Base-by-base conservation (phyloP, 2,888 invertebrate species). In the Napeogenes inachia region DNA sequence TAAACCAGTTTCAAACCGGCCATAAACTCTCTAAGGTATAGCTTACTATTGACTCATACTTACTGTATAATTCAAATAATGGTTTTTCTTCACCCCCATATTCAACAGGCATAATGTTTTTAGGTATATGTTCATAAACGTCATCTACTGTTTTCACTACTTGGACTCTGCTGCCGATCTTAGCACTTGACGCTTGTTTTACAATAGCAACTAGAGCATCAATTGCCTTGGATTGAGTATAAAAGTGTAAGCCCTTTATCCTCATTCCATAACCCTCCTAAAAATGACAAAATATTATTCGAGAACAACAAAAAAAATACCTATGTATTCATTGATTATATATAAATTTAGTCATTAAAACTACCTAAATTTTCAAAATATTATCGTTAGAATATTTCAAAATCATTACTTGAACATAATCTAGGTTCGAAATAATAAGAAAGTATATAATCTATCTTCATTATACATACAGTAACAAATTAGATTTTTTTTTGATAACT, bases 181-280 rank as follows among this genome's bases (percentile, higher is more conserved):
- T 87, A 2, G 75, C 67, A 45, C 75, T 81, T 0, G 85, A 42
- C 0, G 81, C 66, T 61, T 79, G 78, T 62, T 81, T 87, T 0
- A 85, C 32, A 4, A 86, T 47, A 0, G 70, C 61, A 0, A 83
- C 56, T 0, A 85, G 60, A 1, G 72, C 54, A 0, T 82, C 80
- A 0, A 82, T 59, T 45, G 79, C 68, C 65, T 78, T 80, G 0
- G 86, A 85, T 8, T 68, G 33, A 5, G 80, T 73, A 53, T 84
- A 59, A 0, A 85, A 45, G 61, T 84, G 78, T 5, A 87, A 74
- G 0, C 75, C 77, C 62, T 81, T 83, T 5, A 85, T 65, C 64
- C 80, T 73, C 71, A 80, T 72, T 2, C 84, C 81, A 50, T 77
- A 82, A 4, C 81, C 82, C 68, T 84, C 79, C 87, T 87, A 42